These are phyloP conservation scores for Drosophila limbata DNA, from an alignment of 2,888 invertebrate genomes.

Conservation along the genomic window DNA sequence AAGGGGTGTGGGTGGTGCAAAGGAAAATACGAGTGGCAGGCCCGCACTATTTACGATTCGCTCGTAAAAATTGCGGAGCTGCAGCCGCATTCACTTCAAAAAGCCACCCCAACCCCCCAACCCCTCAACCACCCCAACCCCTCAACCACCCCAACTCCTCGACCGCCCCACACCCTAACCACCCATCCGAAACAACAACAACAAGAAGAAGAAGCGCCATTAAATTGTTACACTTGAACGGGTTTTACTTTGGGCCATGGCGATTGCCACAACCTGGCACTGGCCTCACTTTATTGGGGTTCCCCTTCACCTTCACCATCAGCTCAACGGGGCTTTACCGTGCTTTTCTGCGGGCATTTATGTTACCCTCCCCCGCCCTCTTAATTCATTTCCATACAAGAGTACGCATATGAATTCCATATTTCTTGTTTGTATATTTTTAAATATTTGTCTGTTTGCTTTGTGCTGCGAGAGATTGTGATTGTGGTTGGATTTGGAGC, in stretches of 20 bases:
- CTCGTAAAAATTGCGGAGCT: conserved; percentile 67
- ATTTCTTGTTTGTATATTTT: conserved; percentile 58
- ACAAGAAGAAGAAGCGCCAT: conserved; percentile 74
- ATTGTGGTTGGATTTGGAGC: not conserved
- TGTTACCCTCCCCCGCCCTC: not conserved
- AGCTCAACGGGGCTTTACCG: not conserved
- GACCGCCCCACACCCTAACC: not conserved
- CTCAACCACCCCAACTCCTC: not conserved
- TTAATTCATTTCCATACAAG: conserved; percentile 77
- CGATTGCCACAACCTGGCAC: conserved; percentile 64
- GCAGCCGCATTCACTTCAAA: conserved; percentile 55
- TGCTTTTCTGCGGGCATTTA: conserved; percentile 42
- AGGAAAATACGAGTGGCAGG: conserved; percentile 34
- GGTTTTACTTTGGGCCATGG: conserved; percentile 75
- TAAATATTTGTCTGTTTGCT: conserved; percentile 58
- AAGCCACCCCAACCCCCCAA: conserved; percentile 29
- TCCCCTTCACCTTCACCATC: not conserved
- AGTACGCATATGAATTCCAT: conserved; percentile 66
- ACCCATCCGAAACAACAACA: conserved; percentile 22
- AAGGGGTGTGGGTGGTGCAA: not conserved
- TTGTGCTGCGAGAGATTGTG: conserved; percentile 17
- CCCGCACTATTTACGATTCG: conserved; percentile 64
- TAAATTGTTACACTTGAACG: conserved; percentile 83
- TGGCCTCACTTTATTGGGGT: conserved; percentile 37
- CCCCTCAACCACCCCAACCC: not conserved